Conservation (phyloP, 1,140 invertebrate genomes). For the Calosoma granatense region DNA sequence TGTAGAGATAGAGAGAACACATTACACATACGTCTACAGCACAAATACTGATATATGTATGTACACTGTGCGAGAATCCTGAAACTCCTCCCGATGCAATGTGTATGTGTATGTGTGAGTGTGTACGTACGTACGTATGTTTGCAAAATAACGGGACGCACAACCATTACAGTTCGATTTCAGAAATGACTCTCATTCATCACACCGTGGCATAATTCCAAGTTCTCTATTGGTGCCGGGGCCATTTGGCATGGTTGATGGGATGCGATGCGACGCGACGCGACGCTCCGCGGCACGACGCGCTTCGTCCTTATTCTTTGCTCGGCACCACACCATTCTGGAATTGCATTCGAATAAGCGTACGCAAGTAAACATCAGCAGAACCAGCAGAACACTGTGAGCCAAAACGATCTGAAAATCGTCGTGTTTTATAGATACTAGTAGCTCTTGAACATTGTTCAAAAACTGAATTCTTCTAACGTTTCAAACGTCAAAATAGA, state of each 20-base stretch:
- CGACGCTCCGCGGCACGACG: not conserved
- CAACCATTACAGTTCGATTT: not conserved
- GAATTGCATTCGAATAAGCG: not conserved
- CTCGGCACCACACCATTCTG: too few relatives aligned
- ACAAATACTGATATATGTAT: too few relatives aligned
- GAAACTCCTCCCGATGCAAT: too few relatives aligned
- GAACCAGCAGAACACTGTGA: not conserved
- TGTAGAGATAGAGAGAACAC: too few relatives aligned
- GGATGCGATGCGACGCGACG: not conserved
- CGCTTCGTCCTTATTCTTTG: too few relatives aligned
- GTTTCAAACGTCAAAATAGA: too few relatives aligned
- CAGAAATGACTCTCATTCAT: not conserved
- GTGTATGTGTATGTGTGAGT: not conserved
- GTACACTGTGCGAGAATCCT: too few relatives aligned
- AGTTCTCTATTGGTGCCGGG: not conserved
- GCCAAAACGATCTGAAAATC: not conserved
- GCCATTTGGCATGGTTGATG: not conserved
- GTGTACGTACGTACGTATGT: not conserved
- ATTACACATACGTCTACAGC: too few relatives aligned
- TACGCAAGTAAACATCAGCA: not conserved
- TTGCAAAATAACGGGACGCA: not conserved
- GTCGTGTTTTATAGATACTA: not conserved
- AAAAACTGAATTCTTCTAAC: not conserved
- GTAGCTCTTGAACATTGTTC: not conserved
- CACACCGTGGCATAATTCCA: not conserved